Evolutionary conservation across 2,113 vertebrate genomes (phyloP).

Genomic region (Erythrocercus mccallii): DNA sequence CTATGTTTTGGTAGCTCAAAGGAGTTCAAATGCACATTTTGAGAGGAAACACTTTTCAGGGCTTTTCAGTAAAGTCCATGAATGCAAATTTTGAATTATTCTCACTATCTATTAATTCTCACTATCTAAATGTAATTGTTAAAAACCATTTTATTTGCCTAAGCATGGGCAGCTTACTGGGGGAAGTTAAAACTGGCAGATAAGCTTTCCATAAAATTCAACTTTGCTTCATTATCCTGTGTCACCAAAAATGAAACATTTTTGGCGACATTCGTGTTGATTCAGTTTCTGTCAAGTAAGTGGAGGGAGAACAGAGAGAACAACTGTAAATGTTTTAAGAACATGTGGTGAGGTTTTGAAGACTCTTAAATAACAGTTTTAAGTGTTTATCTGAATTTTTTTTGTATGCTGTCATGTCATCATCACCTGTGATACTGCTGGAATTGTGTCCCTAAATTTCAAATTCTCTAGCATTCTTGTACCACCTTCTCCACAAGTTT

Average conservation of each 20-base stretch:
- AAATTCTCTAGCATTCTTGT: neutral
- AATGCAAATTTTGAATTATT: neutral
- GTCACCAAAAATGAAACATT: neutral
- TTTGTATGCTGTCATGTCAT: neutral
- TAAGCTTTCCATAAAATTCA: neutral
- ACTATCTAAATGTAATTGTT: neutral
- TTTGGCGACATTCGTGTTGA: neutral
- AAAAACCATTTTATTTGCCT: neutral
- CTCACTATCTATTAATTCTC: neutral
- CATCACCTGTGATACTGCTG: neutral
- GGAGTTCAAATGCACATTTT: neutral
- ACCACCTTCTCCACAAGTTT: neutral
- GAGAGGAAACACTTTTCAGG: neutral
- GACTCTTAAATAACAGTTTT: neutral
- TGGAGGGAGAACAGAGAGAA: neutral
- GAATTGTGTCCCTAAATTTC: neutral
- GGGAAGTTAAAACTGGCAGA: neutral
- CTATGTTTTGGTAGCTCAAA: neutral
- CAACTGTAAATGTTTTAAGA: conserved; percentile 1
- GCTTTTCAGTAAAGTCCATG: neutral
- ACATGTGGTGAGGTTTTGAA: neutral
- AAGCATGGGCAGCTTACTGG: neutral
- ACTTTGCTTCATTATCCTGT: neutral
- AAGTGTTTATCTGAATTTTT: neutral
- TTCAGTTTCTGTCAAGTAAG: neutral